Base-by-base conservation (phyloP, 2,113 vertebrate species). In the Pseudorasbora parva region DNA sequence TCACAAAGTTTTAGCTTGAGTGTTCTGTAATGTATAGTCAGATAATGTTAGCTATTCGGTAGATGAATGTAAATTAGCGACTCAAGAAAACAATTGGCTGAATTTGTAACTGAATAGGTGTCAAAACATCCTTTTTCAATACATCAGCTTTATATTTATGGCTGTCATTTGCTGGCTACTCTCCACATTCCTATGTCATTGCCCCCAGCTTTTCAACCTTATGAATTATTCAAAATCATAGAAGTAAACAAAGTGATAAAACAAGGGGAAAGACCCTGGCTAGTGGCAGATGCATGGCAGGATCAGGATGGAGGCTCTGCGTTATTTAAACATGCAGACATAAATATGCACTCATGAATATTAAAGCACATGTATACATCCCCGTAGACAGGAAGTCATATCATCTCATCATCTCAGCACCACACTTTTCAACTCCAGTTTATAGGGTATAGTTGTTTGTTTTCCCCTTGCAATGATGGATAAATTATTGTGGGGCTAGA, bases 281-380 rank as follows among this genome's bases (percentile, higher is more conserved):
- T 56, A 33, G 74, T 82, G 23, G 73, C 76, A 80, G 59, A 64
- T 23, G 54, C 66, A 69, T 81, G 60, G 54, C 14, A 3, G 33
- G 45, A 45, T 51, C 60, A 45, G 43, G 5, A 72, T 88, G 15
- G 74, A 57, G 62, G 43, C 60, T 72, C 79, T 71, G 69, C 76
- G 83, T 84, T 73, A 86, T 86, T 86, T 85, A 68, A 82, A 57
- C 41, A 69, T 83, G 80, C 83, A 66, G 60, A 81, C 72, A 59
- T 84, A 80, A 85, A 84, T 81, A 83, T 88, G 71, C 77, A 75
- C 54, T 86, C 81, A 88, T 86, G 71, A 88, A 88, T 86, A 87
- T 87, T 87, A 86, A 84, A 81, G 37, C 30, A 60, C 33, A 82
- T 80, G 69, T 47, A 79, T 69, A 47, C 71, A 60, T 80, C 37